Conservation (phyloP, 1,140 invertebrate genomes). For the Antheraea pernyi region DNA sequence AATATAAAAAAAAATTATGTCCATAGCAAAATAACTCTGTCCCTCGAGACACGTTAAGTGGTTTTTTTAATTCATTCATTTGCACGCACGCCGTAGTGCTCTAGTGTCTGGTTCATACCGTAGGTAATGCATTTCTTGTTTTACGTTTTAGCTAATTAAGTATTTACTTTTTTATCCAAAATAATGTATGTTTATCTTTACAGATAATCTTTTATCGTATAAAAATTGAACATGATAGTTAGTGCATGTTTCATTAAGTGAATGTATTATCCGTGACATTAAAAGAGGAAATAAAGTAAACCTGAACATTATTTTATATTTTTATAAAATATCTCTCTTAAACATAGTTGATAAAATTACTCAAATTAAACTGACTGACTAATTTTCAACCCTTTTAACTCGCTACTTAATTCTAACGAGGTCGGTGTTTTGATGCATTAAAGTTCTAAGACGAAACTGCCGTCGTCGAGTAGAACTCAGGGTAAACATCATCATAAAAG, state of each 20-base stretch:
- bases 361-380: constrained; percentile 7
- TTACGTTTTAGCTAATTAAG: too few relatives aligned
- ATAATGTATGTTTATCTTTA: too few relatives aligned
- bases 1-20: too few relatives aligned
- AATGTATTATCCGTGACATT: too few relatives aligned
- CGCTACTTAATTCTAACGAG: constrained; percentile 18
- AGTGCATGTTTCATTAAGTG: too few relatives aligned
- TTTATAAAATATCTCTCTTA: too few relatives aligned
- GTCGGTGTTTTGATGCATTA: constrained; percentile 11
- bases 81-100: constrained; percentile 50
- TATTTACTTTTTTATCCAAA: too few relatives aligned
- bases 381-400: constrained; percentile 25
- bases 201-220: too few relatives aligned
- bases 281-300: too few relatives aligned
- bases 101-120: background rate
- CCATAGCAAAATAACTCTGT: background rate
- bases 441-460: constrained; percentile 24
- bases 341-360: too few relatives aligned
- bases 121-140: background rate
- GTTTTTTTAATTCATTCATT: constrained; percentile 68
- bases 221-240: too few relatives aligned
- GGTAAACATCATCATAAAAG: constrained; percentile 71
- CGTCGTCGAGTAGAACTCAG: constrained; percentile 23
- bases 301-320: too few relatives aligned
- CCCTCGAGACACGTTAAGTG: constrained; percentile 24